Base-by-base conservation (phyloP, 2,888 invertebrate genomes). In the Lathronympha strigana region DNA sequence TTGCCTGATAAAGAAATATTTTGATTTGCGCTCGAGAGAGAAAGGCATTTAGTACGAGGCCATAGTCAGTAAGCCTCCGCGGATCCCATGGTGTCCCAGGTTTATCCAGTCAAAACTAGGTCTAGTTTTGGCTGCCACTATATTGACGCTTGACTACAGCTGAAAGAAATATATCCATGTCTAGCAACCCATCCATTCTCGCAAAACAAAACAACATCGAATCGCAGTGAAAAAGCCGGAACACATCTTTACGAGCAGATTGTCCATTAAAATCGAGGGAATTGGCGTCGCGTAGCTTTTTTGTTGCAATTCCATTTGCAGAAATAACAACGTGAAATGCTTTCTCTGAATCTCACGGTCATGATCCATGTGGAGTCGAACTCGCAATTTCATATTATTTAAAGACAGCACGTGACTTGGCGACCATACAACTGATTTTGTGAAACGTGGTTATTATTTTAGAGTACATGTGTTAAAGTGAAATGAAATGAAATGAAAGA, bases 231-330 rank as follows among this genome's bases (percentile, higher is more conserved):
- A 61, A 64, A 54, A 54, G 60, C 47, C 31, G 40, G n/a, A n/a
- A n/a, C n/a, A n/a, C n/a, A 58, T 58, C 50, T 63, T 63, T 58
- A 63, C 66, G 61, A 61, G 66, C 54, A 47, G 53, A 61, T 66
- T 66, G 60, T 61, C 49, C 61, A 66, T 66, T 61, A 66, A 64
- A 60, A 45, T 64, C 58, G 50, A 38, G 51, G 36, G 43, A 64
- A 64, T 60, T 64, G 64, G 58, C 51, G 53, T 45, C 25, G 50
- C 43, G 23, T 36, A 15, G n/a, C n/a, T 51, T 64, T 63, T 64
- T 64, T 58, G 33, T 36, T 28, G 17, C 45, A 58, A 64, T 38
- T 51, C 51, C 58, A 53, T 64, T 64, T 25, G 58, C 58, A 58
- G 63, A 57, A 45, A 31, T 43, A 58, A 33, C 57, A 58, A 51